A percentile compares a stretch with the other conserved stretches of the same genome.
Conservation (phyloP, 2,888 invertebrate genomes). For the Watsonalla cultraria region DNA sequence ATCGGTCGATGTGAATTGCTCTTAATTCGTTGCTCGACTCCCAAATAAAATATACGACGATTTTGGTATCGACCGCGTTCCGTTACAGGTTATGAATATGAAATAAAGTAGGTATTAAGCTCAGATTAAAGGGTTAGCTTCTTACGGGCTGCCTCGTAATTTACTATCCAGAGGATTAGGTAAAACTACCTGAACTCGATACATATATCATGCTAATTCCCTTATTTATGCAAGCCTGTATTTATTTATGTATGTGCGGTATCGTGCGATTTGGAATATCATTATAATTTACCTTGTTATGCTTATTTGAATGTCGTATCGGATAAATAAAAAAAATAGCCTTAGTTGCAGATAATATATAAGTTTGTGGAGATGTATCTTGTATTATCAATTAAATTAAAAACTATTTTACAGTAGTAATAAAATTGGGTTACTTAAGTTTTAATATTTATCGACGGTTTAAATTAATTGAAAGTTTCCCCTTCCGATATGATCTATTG, state of each 20-base stretch:
- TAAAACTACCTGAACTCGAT: not conserved
- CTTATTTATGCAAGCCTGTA: too few relatives aligned
- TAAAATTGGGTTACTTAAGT: not conserved
- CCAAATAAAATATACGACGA: slow-evolving; percentile 50
- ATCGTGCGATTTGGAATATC: too few relatives aligned
- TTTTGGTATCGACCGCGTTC: slow-evolving; percentile 37
- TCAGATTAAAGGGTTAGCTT: slow-evolving; percentile 11
- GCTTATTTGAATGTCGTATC: too few relatives aligned
- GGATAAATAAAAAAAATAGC: too few relatives aligned
- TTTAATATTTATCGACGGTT: not conserved
- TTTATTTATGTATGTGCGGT: too few relatives aligned
- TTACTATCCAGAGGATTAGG: not conserved
- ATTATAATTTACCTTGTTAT: too few relatives aligned
- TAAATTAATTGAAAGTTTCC: not conserved
- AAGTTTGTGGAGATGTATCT: too few relatives aligned
- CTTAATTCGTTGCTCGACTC: slow-evolving; percentile 52
- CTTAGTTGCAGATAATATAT: too few relatives aligned
- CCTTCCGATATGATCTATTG: not conserved
- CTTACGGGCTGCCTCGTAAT: not conserved
- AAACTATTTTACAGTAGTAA: too few relatives aligned
- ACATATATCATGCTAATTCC: not conserved
- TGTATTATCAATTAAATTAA: too few relatives aligned
- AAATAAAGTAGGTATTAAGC: slow-evolving; percentile 38
- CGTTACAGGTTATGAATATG: slow-evolving; percentile 47
- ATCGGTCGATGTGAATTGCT: slow-evolving; percentile 63